Percentiles rank a stretch among this genome's conserved stretches.
Conservation (phyloP, 2,888 invertebrate genomes). For the Acanthoscelides obtectus region DNA sequence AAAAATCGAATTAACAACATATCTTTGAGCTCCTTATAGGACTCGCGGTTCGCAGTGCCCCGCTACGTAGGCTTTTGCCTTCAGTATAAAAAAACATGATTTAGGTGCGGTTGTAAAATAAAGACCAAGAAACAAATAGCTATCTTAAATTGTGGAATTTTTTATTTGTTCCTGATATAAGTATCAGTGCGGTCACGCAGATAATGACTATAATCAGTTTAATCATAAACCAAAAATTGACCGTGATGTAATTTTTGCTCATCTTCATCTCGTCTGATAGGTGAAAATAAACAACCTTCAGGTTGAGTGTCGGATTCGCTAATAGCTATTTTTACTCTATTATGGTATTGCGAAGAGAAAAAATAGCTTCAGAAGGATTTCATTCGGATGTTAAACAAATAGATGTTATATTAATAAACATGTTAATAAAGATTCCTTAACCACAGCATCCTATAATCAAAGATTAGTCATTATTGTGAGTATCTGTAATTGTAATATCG, state of each 20-base stretch:
- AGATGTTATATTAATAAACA: conserved; percentile 15
- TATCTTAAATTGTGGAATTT: too few species aligned
- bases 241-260: neutral
- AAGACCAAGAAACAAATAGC: too few species aligned
- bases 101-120: too few species aligned
- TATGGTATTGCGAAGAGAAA: conserved; percentile 20
- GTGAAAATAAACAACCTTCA: neutral
- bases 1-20: too few species aligned
- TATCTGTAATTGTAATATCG: neutral
- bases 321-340: conserved; percentile 24
- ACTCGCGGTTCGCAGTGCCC: too few species aligned
- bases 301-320: conserved; percentile 3
- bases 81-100: too few species aligned
- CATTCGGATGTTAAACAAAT: conserved; percentile 13
- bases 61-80: too few species aligned
- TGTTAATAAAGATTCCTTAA: conserved; percentile 21
- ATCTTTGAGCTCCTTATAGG: too few species aligned
- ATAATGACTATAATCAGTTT: neutral
- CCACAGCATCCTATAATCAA: conserved; percentile 25
- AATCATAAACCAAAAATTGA: neutral
- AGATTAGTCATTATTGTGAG: conserved; percentile 23
- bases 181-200: neutral
- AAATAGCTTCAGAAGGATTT: conserved; percentile 8
- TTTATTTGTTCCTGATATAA: neutral
- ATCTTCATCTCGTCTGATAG: neutral